Evolutionary conservation across 2,888 invertebrate species (phyloP).

Genomic region (Tipula confusa): DNA sequence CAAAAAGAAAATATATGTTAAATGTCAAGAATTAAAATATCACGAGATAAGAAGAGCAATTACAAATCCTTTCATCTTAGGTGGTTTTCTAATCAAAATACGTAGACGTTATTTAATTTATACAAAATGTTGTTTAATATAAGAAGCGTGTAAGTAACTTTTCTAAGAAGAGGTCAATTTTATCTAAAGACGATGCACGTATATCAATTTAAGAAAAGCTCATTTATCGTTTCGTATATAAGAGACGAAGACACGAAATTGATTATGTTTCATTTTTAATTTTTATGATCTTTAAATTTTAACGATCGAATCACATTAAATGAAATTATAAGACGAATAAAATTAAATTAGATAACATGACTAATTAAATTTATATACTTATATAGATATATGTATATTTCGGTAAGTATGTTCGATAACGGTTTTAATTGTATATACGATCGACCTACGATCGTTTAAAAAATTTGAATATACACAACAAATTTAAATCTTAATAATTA

Average conservation of each 20-base stretch:
- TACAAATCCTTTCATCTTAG: constrained; percentile 12
- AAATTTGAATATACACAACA: too few relatives aligned
- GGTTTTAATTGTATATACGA: neutral
- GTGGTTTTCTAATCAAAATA: neutral
- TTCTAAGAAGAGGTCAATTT: neutral
- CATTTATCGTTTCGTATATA: neutral
- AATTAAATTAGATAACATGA: neutral
- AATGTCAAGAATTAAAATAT: neutral
- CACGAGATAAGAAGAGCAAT: neutral
- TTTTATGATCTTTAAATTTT: constrained; percentile 9
- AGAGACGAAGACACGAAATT: neutral
- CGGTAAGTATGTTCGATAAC: neutral
- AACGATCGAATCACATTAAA: neutral
- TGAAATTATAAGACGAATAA: neutral
- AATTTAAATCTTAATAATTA: too few relatives aligned
- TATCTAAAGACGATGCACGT: neutral
- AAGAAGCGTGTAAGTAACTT: neutral
- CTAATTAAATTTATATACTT: neutral
- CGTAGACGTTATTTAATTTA: neutral
- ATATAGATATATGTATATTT: too few relatives aligned
- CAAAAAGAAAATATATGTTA: neutral
- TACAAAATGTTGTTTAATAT: neutral
- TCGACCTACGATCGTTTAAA: too few relatives aligned
- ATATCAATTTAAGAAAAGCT: neutral
- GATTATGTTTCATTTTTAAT: neutral